A percentile compares a stretch with the other conserved stretches of the same genome.
These are phyloP conservation scores for Carassius gibelio DNA, from an alignment of 2,113 vertebrate genomes.

Conservation along the genomic window DNA sequence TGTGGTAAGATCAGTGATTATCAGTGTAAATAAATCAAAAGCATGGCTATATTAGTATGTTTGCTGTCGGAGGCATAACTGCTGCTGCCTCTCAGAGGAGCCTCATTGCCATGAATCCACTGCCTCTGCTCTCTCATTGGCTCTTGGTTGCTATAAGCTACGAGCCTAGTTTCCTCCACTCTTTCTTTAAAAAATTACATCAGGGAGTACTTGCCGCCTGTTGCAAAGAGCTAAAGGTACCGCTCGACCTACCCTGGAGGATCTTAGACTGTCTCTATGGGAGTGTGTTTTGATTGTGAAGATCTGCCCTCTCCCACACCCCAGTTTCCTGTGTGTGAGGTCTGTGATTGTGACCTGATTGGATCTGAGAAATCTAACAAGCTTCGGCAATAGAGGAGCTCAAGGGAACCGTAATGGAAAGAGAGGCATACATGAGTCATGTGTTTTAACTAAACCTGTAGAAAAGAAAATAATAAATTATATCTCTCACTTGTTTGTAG, in stretches of 20 bases:
- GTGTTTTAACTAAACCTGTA: neutral
- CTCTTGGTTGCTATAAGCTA: slow-evolving; percentile 86
- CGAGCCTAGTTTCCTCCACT: slow-evolving; percentile 66
- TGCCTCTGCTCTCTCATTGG: slow-evolving; percentile 77
- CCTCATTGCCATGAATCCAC: slow-evolving; percentile 82
- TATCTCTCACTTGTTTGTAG: neutral
- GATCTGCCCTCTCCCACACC: slow-evolving; percentile 24
- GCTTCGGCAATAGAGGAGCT: neutral
- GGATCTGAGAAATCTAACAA: neutral
- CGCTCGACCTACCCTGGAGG: slow-evolving; percentile 8
- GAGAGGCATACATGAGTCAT: neutral
- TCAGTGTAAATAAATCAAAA: neutral
- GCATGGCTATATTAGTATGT: neutral
- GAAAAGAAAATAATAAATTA: neutral
- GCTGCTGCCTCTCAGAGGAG: slow-evolving; percentile 37
- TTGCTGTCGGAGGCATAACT: slow-evolving; percentile 59
- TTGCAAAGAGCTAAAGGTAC: slow-evolving; percentile 25
- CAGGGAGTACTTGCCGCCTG: slow-evolving; percentile 51
- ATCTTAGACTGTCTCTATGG: slow-evolving; percentile 24
- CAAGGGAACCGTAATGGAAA: neutral
- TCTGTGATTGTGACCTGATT: slow-evolving; percentile 20
- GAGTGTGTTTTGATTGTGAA: slow-evolving; percentile 25
- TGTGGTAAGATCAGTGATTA: neutral
- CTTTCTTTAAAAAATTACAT: slow-evolving; percentile 62
- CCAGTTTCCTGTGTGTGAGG: slow-evolving; percentile 28